Evolutionary conservation across 2,888 invertebrate species (phyloP).

Genomic region (Merodon equestris): DNA sequence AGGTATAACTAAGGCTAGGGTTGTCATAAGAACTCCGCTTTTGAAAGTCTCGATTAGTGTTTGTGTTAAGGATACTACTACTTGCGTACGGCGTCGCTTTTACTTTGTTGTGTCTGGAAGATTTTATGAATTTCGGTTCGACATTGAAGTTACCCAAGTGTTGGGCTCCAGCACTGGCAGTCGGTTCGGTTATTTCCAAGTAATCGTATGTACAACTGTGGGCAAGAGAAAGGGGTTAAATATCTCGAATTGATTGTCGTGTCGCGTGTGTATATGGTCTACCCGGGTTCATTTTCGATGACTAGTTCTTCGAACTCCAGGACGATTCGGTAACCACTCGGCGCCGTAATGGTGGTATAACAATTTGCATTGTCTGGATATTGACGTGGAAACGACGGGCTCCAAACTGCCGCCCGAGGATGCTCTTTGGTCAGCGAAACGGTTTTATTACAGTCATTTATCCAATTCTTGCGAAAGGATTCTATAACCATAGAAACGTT

Average conservation of each 20-base stretch:
- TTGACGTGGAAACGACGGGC: slow-evolving; percentile 88
- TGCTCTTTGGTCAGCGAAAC: slow-evolving; percentile 83
- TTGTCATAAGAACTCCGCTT: slow-evolving; percentile 68
- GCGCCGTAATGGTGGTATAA: slow-evolving; percentile 84
- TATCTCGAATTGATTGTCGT: no score
- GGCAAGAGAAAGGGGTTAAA: no score
- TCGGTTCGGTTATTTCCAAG: slow-evolving; percentile 83
- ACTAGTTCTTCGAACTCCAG: slow-evolving; percentile 88
- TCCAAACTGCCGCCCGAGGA: slow-evolving; percentile 85
- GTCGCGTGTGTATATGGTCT: slow-evolving; percentile 69
- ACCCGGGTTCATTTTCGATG: slow-evolving; percentile 88
- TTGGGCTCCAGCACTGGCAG: slow-evolving; percentile 39
- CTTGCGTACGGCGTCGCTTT: slow-evolving; percentile 48
- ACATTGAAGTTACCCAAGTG: slow-evolving; percentile 65
- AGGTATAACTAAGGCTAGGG: slow-evolving; percentile 66
- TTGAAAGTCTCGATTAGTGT: slow-evolving; percentile 63
- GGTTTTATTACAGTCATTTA: slow-evolving; percentile 84
- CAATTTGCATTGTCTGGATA: slow-evolving; percentile 90
- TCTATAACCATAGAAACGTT: slow-evolving; percentile 76
- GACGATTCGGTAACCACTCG: slow-evolving; percentile 84
- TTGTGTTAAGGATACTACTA: slow-evolving; percentile 48
- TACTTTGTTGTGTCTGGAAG: slow-evolving; percentile 69
- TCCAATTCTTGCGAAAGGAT: slow-evolving; percentile 79
- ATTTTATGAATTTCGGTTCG: slow-evolving; percentile 69
- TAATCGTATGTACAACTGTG: slow-evolving; percentile 89